phyloP scores from a whole-genome alignment of 2,888 invertebrate genomes.

The Zonitis immaculata region DNA sequence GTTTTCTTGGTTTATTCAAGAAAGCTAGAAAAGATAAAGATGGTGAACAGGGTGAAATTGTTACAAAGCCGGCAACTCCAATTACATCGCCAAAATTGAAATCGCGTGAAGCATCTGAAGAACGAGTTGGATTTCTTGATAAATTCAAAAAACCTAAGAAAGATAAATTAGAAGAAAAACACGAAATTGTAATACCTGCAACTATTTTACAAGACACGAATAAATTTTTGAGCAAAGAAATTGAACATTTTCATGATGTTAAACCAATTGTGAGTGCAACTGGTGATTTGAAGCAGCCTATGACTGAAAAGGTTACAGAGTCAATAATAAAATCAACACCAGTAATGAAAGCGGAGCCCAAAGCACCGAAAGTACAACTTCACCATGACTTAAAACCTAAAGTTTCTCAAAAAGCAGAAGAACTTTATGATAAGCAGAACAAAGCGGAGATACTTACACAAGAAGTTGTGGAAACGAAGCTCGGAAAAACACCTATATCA shows the following conservation, averaged over 20 bases:
- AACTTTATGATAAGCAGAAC: too few relatives aligned
- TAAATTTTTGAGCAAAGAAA: conserved; percentile 24
- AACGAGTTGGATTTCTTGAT: conserved; percentile 9
- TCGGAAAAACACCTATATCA: conserved; percentile 1
- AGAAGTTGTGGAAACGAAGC: not conserved
- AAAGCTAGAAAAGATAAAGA: conserved; percentile 29
- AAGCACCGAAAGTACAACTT: conserved; percentile 25
- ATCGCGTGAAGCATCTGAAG: conserved; percentile 11
- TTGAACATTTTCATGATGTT: conserved; percentile 25
- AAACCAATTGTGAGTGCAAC: conserved; percentile 17
- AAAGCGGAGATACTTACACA: too few relatives aligned
- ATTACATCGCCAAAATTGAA: not conserved
- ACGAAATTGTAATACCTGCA: conserved; percentile 8
- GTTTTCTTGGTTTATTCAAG: conserved; percentile 27
- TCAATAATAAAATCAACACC: not conserved
- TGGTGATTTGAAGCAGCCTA: conserved; percentile 8
- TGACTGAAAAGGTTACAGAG: conserved; percentile 6
- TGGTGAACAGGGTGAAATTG: not conserved
- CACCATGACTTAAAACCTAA: conserved; percentile 26
- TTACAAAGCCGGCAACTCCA: conserved; percentile 6
- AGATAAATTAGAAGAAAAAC: conserved; percentile 3
- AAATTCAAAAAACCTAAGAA: conserved; percentile 18
- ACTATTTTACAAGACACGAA: conserved; percentile 16
- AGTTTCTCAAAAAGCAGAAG: not conserved
- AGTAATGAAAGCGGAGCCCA: conserved; percentile 14